Evolutionary conservation across 2,113 vertebrate genomes (phyloP).

Genomic region (Salvelinus sp.): DNA sequence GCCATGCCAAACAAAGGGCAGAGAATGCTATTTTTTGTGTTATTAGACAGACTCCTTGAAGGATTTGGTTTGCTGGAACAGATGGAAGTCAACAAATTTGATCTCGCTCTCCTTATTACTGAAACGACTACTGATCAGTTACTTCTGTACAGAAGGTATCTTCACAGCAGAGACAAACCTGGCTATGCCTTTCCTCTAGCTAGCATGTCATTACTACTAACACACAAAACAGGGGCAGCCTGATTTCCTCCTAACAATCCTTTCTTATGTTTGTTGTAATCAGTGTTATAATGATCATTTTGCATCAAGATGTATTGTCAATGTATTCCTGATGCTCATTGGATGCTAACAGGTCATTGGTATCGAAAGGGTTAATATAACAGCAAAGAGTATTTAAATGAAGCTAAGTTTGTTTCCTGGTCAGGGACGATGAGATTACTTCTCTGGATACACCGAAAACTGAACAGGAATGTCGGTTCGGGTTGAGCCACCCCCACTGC

Average conservation of each 20-base stretch:
- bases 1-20: background rate
- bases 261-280: too few relatives aligned
- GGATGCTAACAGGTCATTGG: too few relatives aligned
- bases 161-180: background rate
- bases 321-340: too few relatives aligned
- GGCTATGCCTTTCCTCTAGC: too few relatives aligned
- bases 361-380: background rate
- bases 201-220: too few relatives aligned
- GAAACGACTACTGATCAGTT: background rate
- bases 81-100: background rate
- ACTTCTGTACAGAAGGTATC: background rate
- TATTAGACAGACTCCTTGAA: background rate
- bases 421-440: slow-evolving; percentile 23
- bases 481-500: slow-evolving; percentile 25
- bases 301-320: too few relatives aligned
- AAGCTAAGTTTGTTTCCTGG: background rate
- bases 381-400: too few relatives aligned
- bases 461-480: background rate
- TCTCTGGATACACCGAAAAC: slow-evolving; percentile 28
- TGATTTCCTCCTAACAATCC: too few relatives aligned
- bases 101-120: background rate
- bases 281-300: too few relatives aligned
- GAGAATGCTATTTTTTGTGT: background rate
- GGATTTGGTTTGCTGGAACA: background rate
- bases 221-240: too few relatives aligned